Evolutionary conservation across 2,888 invertebrate species (phyloP).

Genomic region (Fragum whitleyi): DNA sequence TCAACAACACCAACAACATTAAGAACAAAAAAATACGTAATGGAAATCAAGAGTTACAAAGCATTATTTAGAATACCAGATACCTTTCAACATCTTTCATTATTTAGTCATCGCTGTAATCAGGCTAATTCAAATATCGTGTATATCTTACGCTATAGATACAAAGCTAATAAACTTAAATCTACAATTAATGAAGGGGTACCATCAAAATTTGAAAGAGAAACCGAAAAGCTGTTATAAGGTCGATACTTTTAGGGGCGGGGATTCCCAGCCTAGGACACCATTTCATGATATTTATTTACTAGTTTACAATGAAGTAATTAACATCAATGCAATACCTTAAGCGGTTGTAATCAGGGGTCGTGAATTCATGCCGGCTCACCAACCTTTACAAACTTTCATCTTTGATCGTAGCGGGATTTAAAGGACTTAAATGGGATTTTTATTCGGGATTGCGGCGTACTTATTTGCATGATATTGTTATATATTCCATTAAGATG

Average conservation of each 20-base stretch:
- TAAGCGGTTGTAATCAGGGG: constrained; percentile 19
- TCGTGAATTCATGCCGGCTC: constrained; percentile 2
- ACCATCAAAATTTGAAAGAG: no score
- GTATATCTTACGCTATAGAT: no score
- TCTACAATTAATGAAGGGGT: no score
- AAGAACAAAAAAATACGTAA: no score
- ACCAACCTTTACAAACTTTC: not conserved
- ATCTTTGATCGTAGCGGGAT: constrained; percentile 47
- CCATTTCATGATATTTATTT: constrained; percentile 8
- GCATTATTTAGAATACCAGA: no score
- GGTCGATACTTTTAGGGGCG: constrained; percentile 1
- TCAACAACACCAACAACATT: no score
- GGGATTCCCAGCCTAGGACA: not conserved
- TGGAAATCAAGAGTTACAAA: no score
- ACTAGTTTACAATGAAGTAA: constrained; percentile 21
- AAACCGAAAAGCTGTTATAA: no score
- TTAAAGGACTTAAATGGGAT: constrained; percentile 50
- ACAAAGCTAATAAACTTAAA: no score
- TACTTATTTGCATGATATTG: constrained; percentile 63
- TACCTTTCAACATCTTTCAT: no score
- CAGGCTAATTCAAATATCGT: no score
- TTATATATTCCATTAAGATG: constrained; percentile 57
- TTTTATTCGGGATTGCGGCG: constrained; percentile 48
- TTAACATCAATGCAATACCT: constrained; percentile 28
- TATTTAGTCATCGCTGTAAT: no score